phyloP scores from a whole-genome alignment of 2,888 invertebrate species.

The Ornithoptera alexandrae region DNA sequence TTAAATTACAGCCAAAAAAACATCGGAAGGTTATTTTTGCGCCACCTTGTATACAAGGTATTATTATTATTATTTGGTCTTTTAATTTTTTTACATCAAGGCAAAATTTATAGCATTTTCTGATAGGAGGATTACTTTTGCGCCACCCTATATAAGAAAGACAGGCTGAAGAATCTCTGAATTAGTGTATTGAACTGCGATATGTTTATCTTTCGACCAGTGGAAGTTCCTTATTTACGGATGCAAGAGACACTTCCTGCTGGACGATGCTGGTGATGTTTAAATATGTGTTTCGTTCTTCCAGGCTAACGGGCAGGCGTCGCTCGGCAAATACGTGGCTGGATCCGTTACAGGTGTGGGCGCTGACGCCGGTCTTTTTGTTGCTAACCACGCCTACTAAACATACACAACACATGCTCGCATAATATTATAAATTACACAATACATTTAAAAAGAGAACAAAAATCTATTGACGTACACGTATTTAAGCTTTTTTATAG shows the following conservation, averaged over 20 bases:
- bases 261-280: too few species aligned
- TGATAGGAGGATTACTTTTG: too few species aligned
- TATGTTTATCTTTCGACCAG: too few species aligned
- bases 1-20: too few species aligned
- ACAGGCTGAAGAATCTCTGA: too few species aligned
- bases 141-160: too few species aligned
- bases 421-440: conserved; percentile 3
- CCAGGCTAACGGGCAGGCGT: conserved; percentile 95
- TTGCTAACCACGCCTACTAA: conserved; percentile 98
- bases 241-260: neutral
- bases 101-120: too few species aligned
- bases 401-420: conserved; percentile 29
- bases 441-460: conserved; percentile 5
- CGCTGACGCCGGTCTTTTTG: conserved; percentile 92
- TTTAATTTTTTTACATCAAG: too few species aligned
- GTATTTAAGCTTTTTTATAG: neutral
- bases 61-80: too few species aligned
- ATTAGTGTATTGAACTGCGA: too few species aligned
- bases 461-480: neutral
- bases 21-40: too few species aligned
- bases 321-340: conserved; percentile 93
- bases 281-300: conserved; percentile 36
- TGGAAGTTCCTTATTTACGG: neutral
- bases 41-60: too few species aligned
- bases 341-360: conserved; percentile 93